Evolutionary conservation across 2,113 vertebrate genomes (phyloP).

Genomic region (Alligator sinensis): DNA sequence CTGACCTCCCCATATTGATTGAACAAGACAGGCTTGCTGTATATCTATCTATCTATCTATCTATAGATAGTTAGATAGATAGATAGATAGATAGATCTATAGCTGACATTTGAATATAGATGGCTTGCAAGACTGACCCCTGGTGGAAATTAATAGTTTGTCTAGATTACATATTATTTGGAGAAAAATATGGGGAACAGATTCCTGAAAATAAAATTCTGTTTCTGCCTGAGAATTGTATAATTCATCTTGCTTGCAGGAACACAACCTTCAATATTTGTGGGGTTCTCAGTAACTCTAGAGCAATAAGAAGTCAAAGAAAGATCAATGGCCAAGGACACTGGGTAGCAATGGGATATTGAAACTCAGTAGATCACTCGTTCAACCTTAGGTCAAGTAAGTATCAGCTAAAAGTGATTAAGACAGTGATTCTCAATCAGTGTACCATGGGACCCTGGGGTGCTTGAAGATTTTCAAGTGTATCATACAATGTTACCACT

Average conservation of each 20-base stretch:
- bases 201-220: neutral
- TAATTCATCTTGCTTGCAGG: neutral
- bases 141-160: neutral
- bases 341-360: accelerated
- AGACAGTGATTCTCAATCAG: neutral
- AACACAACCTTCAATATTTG: neutral
- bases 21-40: too few relatives aligned
- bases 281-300: neutral
- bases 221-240: neutral
- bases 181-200: neutral
- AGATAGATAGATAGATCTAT: too few relatives aligned
- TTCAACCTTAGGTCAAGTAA: neutral
- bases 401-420: neutral
- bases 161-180: neutral
- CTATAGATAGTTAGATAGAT: too few relatives aligned
- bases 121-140: neutral
- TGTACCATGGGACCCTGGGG: too few relatives aligned
- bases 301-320: neutral
- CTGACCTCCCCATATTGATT: too few relatives aligned
- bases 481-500: too few relatives aligned
- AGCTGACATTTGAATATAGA: neutral
- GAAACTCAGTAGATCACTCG: neutral
- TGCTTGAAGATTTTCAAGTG: too few relatives aligned
- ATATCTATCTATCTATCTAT: too few relatives aligned
- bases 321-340: neutral